These are phyloP conservation scores for Ptychodera flava DNA, from an alignment of 35 echinoderm and acorn worm genomes.

Conservation along the genomic window DNA sequence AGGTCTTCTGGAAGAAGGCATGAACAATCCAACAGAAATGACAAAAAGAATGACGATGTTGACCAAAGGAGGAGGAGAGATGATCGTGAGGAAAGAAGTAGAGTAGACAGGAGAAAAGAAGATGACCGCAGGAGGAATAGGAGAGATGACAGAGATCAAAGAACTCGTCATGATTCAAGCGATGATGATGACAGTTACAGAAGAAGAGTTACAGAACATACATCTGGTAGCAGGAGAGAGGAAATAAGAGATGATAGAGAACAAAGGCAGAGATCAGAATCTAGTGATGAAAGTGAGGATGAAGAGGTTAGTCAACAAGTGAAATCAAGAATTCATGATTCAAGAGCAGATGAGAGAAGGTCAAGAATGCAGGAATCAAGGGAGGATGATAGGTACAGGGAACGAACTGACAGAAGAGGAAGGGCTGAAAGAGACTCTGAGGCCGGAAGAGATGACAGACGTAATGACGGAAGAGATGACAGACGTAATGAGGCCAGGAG, in stretches of 20 bases:
- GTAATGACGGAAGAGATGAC: neutral
- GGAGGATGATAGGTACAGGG: neutral
- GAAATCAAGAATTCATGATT: neutral
- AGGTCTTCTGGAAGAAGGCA: too few species aligned
- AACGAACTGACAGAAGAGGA: neutral
- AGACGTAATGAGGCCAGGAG: neutral
- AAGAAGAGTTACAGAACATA: slow-evolving; percentile 6
- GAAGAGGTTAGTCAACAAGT: neutral
- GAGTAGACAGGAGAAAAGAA: slow-evolving; percentile 7
- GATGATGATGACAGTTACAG: neutral
- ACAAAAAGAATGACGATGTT: too few species aligned
- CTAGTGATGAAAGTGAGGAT: neutral
- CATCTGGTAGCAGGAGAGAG: neutral
- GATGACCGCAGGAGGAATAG: neutral
- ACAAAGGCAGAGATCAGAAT: neutral
- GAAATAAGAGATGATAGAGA: neutral
- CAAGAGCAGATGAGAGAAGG: neutral
- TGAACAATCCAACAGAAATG: too few species aligned
- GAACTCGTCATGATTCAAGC: neutral
- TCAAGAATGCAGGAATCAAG: neutral
- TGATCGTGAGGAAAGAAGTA: neutral
- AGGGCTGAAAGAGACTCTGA: neutral
- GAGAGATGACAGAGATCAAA: neutral
- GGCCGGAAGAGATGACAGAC: neutral
- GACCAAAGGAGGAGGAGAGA: neutral